Base-by-base conservation (phyloP, 2,888 invertebrate species). In the Shargacucullia verbasci region DNA sequence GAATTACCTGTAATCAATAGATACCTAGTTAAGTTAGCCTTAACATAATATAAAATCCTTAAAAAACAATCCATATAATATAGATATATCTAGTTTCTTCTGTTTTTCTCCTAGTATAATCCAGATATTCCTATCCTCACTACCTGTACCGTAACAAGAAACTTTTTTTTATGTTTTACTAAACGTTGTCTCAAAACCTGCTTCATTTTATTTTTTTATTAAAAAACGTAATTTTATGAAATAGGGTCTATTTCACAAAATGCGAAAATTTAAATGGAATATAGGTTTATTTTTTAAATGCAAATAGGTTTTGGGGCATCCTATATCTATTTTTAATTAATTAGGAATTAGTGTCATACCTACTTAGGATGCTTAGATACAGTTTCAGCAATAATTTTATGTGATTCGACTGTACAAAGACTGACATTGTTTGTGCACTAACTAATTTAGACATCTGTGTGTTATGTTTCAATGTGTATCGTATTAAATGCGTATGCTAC, bases 331-430 rank as follows among this genome's bases (percentile, higher is more conserved):
- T 29, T 29, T 8, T 9, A 29, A 29, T 9, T 29, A 2, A 29
- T 29, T 29, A 29, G 29, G 2, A 9, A 63, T 35, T 50, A 66
- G 57, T 53, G 63, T 45, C 11, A 64, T 46, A 37, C n/a, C n/a
- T n/a, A 66, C 43, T 53, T 59, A 64, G 70, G 64, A 65, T 55
- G 52, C 52, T 48, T 80, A 80, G 76, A 78, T 75, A 84, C 85
- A 82, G 81, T 84, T 82, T 71, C 90, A 91, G 91, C 91, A 91
- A 92, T 92, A 91, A 91, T 83, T 85, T 86, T 82, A 86, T 90
- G 90, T 91, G 88, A 90, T 90, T 88, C 67, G 89, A 90, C 89
- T 89, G 87, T 89, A 85, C 81, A 87, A 91, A 91, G 91, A 92
- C 91, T 92, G 91, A 92, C 79, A 82, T 84, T 81, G 69, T 87